Evolutionary conservation across 2,113 vertebrate species (phyloP).

Genomic region (Pitta sordida): DNA sequence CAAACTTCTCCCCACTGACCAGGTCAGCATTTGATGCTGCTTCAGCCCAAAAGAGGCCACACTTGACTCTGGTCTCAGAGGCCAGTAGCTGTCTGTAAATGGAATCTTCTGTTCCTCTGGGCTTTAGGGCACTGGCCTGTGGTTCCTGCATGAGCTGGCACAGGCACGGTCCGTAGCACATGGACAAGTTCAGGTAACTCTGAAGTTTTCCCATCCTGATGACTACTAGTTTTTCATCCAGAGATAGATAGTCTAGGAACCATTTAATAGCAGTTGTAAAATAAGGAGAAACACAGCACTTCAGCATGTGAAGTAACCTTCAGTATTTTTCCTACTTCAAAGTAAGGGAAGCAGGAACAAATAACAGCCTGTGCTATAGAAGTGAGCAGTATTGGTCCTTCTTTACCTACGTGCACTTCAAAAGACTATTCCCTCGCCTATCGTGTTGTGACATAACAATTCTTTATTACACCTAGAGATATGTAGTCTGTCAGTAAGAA

Average conservation of each 20-base stretch:
- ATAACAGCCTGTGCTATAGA: background rate
- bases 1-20: background rate
- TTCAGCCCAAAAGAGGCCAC: background rate
- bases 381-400: background rate
- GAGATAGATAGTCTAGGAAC: background rate
- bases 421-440: background rate
- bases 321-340: background rate
- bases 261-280: background rate
- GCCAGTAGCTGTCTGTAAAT: background rate
- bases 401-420: background rate
- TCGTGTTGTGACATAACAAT: background rate
- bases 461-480: background rate
- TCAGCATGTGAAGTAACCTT: background rate
- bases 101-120: background rate
- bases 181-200: background rate
- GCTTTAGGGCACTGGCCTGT: background rate
- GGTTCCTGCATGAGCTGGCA: background rate
- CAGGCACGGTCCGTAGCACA: rapidly evolving
- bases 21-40: background rate
- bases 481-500: background rate
- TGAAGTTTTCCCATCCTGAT: background rate
- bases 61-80: background rate
- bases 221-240: background rate
- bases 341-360: background rate
- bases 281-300: background rate